Evolutionary conservation across 2,797 vertebrate genomes (phyloP).

Genomic region (Peromyscus attwateri): DNA sequence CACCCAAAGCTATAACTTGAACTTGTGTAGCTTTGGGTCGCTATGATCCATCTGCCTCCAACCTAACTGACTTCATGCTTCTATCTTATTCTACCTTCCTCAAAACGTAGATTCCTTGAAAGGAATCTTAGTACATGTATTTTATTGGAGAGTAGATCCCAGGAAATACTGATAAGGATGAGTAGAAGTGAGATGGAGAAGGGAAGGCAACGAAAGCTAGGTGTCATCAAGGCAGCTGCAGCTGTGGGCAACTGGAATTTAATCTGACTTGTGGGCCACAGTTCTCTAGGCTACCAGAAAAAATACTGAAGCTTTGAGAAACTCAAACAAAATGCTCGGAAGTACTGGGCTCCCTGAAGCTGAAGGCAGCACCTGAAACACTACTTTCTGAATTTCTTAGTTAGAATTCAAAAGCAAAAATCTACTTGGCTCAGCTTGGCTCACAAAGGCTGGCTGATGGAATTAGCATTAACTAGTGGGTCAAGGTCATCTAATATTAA

Average conservation of each 20-base stretch:
- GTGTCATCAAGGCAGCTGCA: background rate
- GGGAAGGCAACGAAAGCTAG: background rate
- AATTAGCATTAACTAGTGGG: background rate
- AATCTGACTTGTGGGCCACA: background rate
- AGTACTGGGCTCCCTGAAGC: background rate
- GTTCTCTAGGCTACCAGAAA: background rate
- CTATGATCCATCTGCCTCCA: background rate
- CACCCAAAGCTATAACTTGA: background rate
- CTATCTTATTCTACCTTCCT: background rate
- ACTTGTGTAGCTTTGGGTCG: background rate
- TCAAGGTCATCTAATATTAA: background rate
- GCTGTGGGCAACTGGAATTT: background rate
- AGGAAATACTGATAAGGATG: background rate
- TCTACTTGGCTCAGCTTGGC: background rate
- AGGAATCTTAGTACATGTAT: background rate
- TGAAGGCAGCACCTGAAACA: background rate
- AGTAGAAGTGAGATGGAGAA: background rate
- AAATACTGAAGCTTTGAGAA: background rate
- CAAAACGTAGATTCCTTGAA: background rate
- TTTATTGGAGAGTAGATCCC: background rate
- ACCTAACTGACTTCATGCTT: background rate
- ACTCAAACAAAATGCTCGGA: background rate
- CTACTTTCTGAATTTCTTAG: background rate
- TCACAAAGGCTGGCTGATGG: background rate
- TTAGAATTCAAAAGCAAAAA: constrained; percentile 36